Base-by-base conservation (phyloP, 2,113 vertebrate species). In the Pleuronectes platessa region DNA sequence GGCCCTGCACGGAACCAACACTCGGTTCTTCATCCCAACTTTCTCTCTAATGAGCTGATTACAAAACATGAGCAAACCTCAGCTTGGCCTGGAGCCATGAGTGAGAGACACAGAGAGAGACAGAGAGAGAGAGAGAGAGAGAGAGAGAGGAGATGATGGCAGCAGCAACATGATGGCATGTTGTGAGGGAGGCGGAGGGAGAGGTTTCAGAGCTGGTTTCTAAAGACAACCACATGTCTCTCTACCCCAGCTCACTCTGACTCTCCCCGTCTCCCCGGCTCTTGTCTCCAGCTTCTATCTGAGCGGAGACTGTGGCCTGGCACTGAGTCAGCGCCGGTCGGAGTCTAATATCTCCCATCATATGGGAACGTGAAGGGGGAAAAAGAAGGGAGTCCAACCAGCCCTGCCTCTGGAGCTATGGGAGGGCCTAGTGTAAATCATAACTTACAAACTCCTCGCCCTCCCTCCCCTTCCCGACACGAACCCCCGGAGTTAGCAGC, bases 221-320 rank as follows among this genome's bases (percentile, higher is more conserved):
- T 96, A 94, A 95, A 94, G 92, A 95, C 86, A 93, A 95, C 94
- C 95, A 95, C 94, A 95, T 95, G 94, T 93, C 86, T 92, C 82
- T 74, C 81, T 58, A 84, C 73, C 90, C 88, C 90, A 83, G 89
- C 90, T 87, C 56, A 75, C 88, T 93, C 92, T 88, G 81, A 89
- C 86, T 82, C 74, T 74, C 68, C 24, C 24, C 24, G 24, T 82
- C 74, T 74, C 68, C 24, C 24, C 24, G 24, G 24, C 24, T 71
- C 81, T 70, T 12, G 93, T 95, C 95, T 93, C 88, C 85, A 61
- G 91, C 93, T 91, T 92, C 77, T 93, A 93, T 93, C 92, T 24
- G 86, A 89, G 88, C 93, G 95, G 93, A 94, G 95, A 92, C 95
- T 95, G 94, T 90, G 94, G 95, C 92, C 91, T 95, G 95, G 95